Evolutionary conservation across 2,797 vertebrate species (phyloP).

Genomic region (Percopsis omiscomaycus): DNA sequence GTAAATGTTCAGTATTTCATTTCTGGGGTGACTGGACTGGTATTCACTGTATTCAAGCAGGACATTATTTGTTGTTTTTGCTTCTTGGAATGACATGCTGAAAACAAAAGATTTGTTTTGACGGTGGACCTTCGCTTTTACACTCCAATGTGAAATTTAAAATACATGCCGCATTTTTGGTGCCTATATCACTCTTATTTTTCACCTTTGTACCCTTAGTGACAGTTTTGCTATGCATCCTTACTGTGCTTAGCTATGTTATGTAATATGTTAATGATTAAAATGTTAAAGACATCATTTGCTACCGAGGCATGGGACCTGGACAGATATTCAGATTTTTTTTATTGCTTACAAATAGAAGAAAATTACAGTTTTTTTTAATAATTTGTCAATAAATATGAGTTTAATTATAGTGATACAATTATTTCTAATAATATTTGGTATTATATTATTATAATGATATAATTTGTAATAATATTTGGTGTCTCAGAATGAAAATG

Average conservation of each 20-base stretch:
- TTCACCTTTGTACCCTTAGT: neutral
- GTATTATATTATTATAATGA: too few relatives aligned
- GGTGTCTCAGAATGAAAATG: neutral
- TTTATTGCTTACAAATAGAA: neutral
- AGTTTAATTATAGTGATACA: constrained; percentile 4
- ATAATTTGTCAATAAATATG: neutral
- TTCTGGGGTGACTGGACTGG: neutral
- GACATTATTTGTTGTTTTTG: neutral
- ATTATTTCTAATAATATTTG: neutral
- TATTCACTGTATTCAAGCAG: neutral
- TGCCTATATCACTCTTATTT: neutral
- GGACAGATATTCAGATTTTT: constrained; percentile 13
- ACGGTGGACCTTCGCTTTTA: neutral
- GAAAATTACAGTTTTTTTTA: neutral
- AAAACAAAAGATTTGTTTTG: neutral
- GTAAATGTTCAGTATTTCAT: neutral
- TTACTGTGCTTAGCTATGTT: constrained; percentile 11
- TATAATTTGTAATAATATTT: too few relatives aligned
- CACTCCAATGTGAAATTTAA: neutral
- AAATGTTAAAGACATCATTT: constrained; percentile 13
- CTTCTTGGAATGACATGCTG: neutral
- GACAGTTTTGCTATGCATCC: constrained; percentile 16
- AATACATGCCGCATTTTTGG: neutral
- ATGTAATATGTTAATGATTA: constrained; percentile 2
- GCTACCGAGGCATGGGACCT: constrained; percentile 7